Evolutionary conservation across 1,140 invertebrate species (phyloP), one percentile per base, ranked within the genome.

Genomic region (Drosophila eugracilis): DNA sequence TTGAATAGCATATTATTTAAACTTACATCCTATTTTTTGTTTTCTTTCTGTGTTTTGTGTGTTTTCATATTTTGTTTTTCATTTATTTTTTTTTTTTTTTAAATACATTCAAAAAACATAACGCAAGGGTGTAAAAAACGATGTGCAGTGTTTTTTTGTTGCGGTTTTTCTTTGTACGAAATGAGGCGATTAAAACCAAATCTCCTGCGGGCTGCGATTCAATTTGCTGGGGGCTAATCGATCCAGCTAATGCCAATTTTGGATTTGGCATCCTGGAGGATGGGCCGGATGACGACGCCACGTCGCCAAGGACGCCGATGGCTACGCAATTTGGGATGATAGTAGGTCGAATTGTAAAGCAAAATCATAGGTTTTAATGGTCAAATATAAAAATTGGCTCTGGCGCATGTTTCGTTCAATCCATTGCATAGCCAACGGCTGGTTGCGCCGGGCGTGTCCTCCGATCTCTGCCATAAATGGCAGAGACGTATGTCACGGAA

Each of bases 1-100:
- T 90, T 90, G 81, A 85, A 85, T 85, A 85, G 81, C 77, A 88
- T 86, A 81, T 85, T 86, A 86, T 88, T 77, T 69, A 45, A 59
- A 66, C 66, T 86, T 75, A 48, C 42, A 39, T 53, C 74, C 42
- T 37, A 42, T 42, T 66, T 72, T 78, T 71, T 47, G 22, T 66
- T 81, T 77, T 65, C 75, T 45, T 49, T 65, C 30, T 59, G 59
- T 75, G 57, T 42, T 49, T 55, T 59, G 7, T 62, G 50, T 55
- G 26, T 39, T 22, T 60, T 42, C 52, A 49, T 57, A 44, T 39
- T 62, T 65, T 60, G 28, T 59, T 73, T 70, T 59, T 48, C 37
- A 15, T 73, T 47, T 24, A 48, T 57, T 69, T 52, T 47, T 66
- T 50, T 57, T 73, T 57, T 44, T 12, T 65, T 74, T 75, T 62